A percentile compares a stretch with the other conserved stretches of the same genome.
phyloP scores from a whole-genome alignment of 2,113 vertebrate genomes.

The Hemichromis elongatus region DNA sequence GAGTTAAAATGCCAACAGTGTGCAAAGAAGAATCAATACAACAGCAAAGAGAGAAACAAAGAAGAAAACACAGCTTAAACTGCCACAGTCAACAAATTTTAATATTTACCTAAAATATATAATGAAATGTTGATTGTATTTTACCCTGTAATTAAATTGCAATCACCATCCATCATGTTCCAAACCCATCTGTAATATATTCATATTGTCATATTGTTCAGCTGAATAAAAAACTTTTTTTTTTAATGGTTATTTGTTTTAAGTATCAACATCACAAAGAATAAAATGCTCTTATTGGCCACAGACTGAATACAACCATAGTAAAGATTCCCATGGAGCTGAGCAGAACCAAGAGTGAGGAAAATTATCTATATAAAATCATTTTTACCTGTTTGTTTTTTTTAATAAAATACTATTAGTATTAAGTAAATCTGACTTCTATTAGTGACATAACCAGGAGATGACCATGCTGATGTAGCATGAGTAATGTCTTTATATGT shows the following conservation, averaged over 20 bases:
- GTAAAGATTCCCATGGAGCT: not conserved
- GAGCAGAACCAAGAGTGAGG: not conserved
- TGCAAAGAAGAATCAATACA: constrained; percentile 18
- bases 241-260: no score
- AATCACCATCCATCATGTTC: constrained; percentile 27
- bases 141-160: constrained; percentile 28
- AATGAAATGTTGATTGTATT: constrained; percentile 19
- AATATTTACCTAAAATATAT: not conserved
- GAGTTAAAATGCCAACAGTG: not conserved
- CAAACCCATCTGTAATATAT: not conserved
- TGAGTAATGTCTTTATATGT: not conserved
- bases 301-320: not conserved
- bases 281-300: not conserved
- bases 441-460: not conserved
- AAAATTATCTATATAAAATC: not conserved
- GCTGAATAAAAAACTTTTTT: constrained; percentile 2
- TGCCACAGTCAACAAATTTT: not conserved
- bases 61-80: not conserved
- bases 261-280: not conserved
- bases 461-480: not conserved
- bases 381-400: accelerated
- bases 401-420: not conserved
- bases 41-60: not conserved
- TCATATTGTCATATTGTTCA: not conserved
- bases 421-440: not conserved